Base-by-base conservation (phyloP, 2,113 vertebrate species). In the Tragelaphus strepsiceros region DNA sequence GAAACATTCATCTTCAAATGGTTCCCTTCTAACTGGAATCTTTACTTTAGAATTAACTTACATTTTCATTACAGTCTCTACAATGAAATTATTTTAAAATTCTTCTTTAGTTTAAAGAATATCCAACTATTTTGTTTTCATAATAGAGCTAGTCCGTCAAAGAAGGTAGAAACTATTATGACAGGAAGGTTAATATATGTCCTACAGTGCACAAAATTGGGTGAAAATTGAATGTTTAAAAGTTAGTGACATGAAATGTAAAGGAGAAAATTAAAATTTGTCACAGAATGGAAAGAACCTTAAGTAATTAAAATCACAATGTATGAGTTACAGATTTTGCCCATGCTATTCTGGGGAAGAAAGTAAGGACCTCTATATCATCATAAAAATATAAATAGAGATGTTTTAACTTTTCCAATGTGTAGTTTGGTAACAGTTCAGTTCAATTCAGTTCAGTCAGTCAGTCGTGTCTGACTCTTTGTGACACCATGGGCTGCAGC, bases 321-420 rank as follows among this genome's bases (percentile, higher is more conserved):
- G 97, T 96, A 95, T 90, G 94, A 98, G 83, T 95, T 93, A 98
- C 91, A 98, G 97, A 97, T 98, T 98, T 98, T 98, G 90, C 96
- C 95, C 91, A 85, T 96, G 91, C 98, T 93, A 97, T 92, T 98
- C 95, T 88, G 17, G 64, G 95, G 90, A 93, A 98, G 95, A 98
- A 98, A 98, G 96, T 98, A 98, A 92, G 98, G 97, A 91, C 91
- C 91, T 98, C 56, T 91, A 93, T 98, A 97, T 98, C 93, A 97
- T 98, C 96, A 98, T 96, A 95, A 97, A 99, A 98, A 98, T 97
- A 90, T 97, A 98, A 98, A 98, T 95, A 97, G 96, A 95, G 91
- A 88, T 97, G 59, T 97, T 98, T 98, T 98, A 96, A 97, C 92
- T 98, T 89, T 85, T 98, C 92, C 94, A 83, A 92, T 89, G 77